Evolutionary conservation across 2,113 vertebrate species (phyloP), one percentile per base, ranked within the genome.

Genomic region (Arvicanthis niloticus): DNA sequence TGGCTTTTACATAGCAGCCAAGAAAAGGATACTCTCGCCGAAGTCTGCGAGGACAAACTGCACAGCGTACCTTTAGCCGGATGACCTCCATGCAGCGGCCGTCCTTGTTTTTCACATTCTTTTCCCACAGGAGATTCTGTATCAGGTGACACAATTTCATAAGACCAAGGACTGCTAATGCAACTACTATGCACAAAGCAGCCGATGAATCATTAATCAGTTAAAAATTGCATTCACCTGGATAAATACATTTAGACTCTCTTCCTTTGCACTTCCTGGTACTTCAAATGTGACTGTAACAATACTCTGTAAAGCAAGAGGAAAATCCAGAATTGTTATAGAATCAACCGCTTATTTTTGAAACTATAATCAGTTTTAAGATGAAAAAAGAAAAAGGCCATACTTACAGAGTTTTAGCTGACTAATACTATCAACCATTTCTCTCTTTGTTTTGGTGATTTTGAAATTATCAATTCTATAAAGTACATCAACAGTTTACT

Each of bases 71-170:
- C 99, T 99, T 99, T 76, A 99, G 98, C 91, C 99, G 99, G 96
- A 99, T 99, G 96, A 99, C 98, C 3, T 99, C 99, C 99, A 99
- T 99, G 89, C 98, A 97, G 84, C 91, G 65, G 13, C 99, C 99
- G 42, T 97, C 98, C 98, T 99, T 99, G 98, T 99, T 99, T 93
- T 98, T 98, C 67, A 99, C 95, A n/a, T 97, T 98, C 98, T 99
- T 99, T 97, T 99, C 99, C 99, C 99, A 99, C 1, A 99, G 98
- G 93, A 99, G 99, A 96, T 99, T 99, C 99, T 99, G 97, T 45
- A 97, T 96, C 93, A 92, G 97, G 65, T 60, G 70, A 98, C 31
- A 97, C 51, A 67, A n/a, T 97, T 96, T 93, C 91, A 85, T 88
- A 86, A 97, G 91, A 72, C 76, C 86, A 96, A 56, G 24, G 42